phyloP scores from a whole-genome alignment of 2,888 invertebrate genomes.

The Pammene aurita region DNA sequence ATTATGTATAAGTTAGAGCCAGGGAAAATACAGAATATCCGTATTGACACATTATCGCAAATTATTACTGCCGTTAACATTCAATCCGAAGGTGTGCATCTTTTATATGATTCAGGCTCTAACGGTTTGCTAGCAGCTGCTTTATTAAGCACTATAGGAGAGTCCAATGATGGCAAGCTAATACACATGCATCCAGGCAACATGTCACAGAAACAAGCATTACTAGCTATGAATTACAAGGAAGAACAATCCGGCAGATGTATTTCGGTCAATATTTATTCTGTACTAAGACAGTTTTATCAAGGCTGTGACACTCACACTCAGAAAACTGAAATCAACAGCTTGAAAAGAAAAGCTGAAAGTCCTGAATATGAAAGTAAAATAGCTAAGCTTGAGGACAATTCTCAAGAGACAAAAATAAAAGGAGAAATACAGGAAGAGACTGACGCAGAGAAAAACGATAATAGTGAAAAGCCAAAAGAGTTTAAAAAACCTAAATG shows the following conservation, averaged over 20 bases:
- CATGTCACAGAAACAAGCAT: conserved; percentile 89
- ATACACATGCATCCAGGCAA: conserved; percentile 92
- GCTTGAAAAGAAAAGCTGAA: conserved; percentile 49
- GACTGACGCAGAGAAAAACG: conserved; percentile 24
- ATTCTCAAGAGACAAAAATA: conserved; percentile 36
- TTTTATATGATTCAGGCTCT: conserved; percentile 95
- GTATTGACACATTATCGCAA: conserved; percentile 95
- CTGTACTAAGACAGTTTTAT: conserved; percentile 87
- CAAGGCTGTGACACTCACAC: conserved; percentile 80
- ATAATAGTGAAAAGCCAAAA: conserved; percentile 35
- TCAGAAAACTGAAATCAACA: conserved; percentile 51
- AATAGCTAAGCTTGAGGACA: conserved; percentile 56
- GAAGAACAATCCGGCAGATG: conserved; percentile 87
- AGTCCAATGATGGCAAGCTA: conserved; percentile 84
- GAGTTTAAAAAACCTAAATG: conserved; percentile 85
- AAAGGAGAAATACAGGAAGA: conserved; percentile 6
- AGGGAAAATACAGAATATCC: conserved; percentile 88
- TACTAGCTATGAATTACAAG: conserved; percentile 91
- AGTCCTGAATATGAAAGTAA: conserved; percentile 52
- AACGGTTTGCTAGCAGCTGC: conserved; percentile 93
- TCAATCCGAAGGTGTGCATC: conserved; percentile 88
- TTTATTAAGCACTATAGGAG: conserved; percentile 90
- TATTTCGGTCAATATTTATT: conserved; percentile 89
- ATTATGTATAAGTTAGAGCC: conserved; percentile 93
- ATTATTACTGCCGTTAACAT: conserved; percentile 92